These are phyloP conservation scores for Drosophila micromelanica DNA, from an alignment of 1,140 invertebrate species.

Conservation along the genomic window DNA sequence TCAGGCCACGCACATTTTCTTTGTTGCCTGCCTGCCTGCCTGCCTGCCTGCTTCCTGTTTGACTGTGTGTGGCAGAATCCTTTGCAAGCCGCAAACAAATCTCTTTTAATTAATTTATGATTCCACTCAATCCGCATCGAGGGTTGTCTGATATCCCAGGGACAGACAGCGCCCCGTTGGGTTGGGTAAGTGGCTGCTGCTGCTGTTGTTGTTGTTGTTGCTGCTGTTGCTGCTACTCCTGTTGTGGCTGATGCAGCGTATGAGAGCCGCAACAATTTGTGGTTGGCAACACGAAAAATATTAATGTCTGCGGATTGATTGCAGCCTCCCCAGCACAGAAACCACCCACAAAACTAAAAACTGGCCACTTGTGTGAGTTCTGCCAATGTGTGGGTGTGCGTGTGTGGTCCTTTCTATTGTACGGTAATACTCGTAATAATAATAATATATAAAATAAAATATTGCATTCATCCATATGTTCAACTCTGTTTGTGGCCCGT, in stretches of 20 bases:
- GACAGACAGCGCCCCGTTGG: background rate
- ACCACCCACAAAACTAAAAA: constrained; percentile 40
- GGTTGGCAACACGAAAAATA: constrained; percentile 82
- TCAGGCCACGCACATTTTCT: constrained; percentile 70
- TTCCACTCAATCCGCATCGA: constrained; percentile 82
- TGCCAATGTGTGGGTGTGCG: constrained; percentile 19
- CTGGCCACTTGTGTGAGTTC: constrained; percentile 66
- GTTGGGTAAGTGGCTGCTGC: constrained; percentile 48
- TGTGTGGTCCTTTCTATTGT: constrained; percentile 51
- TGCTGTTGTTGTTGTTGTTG: constrained; percentile 13
- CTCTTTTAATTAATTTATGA: constrained; percentile 84
- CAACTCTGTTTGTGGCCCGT: constrained; percentile 38
- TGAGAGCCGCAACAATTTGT: constrained; percentile 78
- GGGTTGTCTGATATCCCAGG: constrained; percentile 61
- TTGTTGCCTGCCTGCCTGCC: constrained; percentile 52
- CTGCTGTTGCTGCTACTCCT: constrained; percentile 12
- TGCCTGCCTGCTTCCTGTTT: constrained; percentile 44
- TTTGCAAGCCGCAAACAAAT: constrained; percentile 83
- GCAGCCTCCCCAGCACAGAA: constrained; percentile 41
- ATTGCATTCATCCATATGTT: constrained; percentile 63
- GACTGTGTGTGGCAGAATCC: constrained; percentile 67
- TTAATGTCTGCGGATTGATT: constrained; percentile 83
- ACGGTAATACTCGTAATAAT: constrained; percentile 56
- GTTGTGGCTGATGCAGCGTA: constrained; percentile 21
- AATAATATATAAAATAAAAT: constrained; percentile 79